These are phyloP conservation scores for Limanda limanda DNA, from an alignment of 2,113 vertebrate genomes.

Conservation along the genomic window DNA sequence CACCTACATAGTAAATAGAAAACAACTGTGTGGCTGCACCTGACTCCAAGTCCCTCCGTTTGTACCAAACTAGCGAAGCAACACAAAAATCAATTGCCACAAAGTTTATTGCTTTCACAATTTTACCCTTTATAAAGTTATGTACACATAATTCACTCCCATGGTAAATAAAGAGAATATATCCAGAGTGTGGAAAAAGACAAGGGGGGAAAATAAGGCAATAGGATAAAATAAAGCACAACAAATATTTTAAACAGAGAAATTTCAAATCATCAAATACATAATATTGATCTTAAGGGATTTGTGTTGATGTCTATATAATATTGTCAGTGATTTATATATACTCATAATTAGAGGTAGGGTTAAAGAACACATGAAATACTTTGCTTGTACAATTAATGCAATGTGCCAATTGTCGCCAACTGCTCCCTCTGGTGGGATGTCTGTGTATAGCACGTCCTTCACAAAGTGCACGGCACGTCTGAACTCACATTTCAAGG, in stretches of 20 bases:
- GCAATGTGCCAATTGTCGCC: slow-evolving; percentile 41
- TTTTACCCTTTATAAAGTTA: slow-evolving; percentile 79
- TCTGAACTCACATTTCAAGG: slow-evolving; percentile 29
- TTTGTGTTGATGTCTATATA: slow-evolving; percentile 42
- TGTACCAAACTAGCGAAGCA: neutral
- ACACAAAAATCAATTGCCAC: slow-evolving; percentile 43
- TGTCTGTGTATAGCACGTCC: slow-evolving; percentile 27
- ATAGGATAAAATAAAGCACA: slow-evolving; percentile 61
- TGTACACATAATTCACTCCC: slow-evolving; percentile 80
- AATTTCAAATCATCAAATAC: slow-evolving; percentile 58
- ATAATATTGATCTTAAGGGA: slow-evolving; percentile 42
- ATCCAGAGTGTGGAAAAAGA: slow-evolving; percentile 51
- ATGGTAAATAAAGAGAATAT: slow-evolving; percentile 70
- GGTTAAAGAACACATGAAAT: slow-evolving; percentile 63
- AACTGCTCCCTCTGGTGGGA: slow-evolving; percentile 55
- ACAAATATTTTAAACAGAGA: slow-evolving; percentile 67
- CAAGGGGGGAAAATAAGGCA: slow-evolving; percentile 45
- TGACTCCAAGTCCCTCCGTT: too few relatives aligned
- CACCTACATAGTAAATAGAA: neutral
- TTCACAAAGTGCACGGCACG: slow-evolving; percentile 39
- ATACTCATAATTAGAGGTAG: slow-evolving; percentile 57
- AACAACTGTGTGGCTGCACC: neutral
- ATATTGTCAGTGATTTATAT: slow-evolving; percentile 60
- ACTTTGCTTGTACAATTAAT: slow-evolving; percentile 45
- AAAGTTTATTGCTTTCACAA: slow-evolving; percentile 77